A percentile compares a stretch with the other conserved stretches of the same genome.
Evolutionary conservation across 2,113 vertebrate genomes (phyloP).

Genomic region (Dryoscopus gambensis): DNA sequence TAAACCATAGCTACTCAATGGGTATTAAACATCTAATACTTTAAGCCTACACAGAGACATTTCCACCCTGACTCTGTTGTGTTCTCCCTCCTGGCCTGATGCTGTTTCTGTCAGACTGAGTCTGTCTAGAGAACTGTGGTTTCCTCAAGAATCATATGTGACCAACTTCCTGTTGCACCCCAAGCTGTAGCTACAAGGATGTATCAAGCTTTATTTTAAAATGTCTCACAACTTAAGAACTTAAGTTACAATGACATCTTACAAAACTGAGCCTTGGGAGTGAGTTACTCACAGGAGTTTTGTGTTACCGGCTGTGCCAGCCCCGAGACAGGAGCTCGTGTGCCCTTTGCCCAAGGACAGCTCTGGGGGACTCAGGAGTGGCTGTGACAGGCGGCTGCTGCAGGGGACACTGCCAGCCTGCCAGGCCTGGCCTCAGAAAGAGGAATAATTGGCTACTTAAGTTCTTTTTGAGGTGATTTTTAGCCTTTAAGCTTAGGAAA

Average conservation of each 20-base stretch:
- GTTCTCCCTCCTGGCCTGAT: neutral
- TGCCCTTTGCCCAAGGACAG: neutral
- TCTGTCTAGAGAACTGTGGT: neutral
- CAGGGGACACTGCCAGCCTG: neutral
- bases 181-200: neutral
- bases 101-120: neutral
- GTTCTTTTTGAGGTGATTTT: neutral
- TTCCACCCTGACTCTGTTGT: neutral
- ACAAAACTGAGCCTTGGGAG: neutral
- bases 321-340: neutral
- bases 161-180: neutral
- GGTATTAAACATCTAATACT: neutral
- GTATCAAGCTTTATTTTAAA: neutral
- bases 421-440: neutral
- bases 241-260: neutral
- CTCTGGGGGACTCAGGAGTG: neutral
- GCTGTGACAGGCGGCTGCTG: neutral
- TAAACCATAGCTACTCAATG: neutral
- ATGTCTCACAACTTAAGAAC: neutral
- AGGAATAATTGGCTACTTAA: no score
- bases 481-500: neutral
- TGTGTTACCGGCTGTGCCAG: neutral
- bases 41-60: neutral
- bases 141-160: neutral
- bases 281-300: neutral